These are phyloP conservation scores for Pterobdella sp. DNA, from an alignment of 2,888 invertebrate genomes.

Conservation along the genomic window DNA sequence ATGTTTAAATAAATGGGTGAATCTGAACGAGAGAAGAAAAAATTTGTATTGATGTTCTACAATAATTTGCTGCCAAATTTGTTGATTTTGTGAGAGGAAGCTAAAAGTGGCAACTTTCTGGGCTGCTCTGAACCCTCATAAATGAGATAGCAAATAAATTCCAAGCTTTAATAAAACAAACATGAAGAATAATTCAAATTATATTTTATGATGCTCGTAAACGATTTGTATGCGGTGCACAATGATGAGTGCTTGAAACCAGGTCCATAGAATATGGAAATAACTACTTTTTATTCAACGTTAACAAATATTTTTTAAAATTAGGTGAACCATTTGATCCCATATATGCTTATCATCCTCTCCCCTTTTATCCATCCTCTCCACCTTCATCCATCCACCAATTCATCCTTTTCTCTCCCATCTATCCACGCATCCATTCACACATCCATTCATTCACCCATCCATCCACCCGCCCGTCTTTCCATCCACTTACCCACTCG, in stretches of 20 bases:
- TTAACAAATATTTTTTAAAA: background rate
- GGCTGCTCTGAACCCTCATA: too few relatives aligned
- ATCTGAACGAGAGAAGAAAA: too few relatives aligned
- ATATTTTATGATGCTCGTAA: background rate
- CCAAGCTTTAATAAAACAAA: too few relatives aligned
- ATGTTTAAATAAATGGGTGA: too few relatives aligned
- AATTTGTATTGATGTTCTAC: too few relatives aligned
- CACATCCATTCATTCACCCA: background rate
- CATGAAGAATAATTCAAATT: too few relatives aligned
- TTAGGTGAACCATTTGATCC: background rate
- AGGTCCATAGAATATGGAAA: background rate
- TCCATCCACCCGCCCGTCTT: background rate
- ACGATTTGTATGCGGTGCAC: background rate
- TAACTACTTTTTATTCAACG: background rate
- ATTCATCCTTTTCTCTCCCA: background rate
- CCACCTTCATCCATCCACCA: background rate
- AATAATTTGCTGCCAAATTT: too few relatives aligned
- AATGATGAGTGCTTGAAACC: background rate
- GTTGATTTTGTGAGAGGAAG: too few relatives aligned
- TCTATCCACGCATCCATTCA: slow-evolving; percentile 9
- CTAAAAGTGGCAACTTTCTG: too few relatives aligned
- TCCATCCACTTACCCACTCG: background rate
- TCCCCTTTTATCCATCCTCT: background rate
- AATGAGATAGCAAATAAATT: too few relatives aligned
- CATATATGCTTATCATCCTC: background rate